Conservation (phyloP, 1,140 invertebrate genomes). For the Drosophila littoralis region DNA sequence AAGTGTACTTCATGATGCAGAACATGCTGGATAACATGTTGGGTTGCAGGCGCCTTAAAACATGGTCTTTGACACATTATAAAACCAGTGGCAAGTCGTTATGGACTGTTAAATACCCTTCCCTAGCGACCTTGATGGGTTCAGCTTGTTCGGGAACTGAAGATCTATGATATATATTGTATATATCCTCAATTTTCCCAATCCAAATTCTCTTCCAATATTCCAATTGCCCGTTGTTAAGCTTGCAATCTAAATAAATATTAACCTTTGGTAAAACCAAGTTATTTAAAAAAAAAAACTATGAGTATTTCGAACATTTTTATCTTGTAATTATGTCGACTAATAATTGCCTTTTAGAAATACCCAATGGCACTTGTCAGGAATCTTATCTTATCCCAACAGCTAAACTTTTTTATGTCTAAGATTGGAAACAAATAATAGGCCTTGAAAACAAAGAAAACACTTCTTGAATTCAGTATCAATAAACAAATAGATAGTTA, state of each 20-base stretch:
- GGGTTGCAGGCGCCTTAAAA: conserved; percentile 22
- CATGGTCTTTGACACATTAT: conserved; percentile 51
- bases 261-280: too few relatives aligned
- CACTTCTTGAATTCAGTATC: not conserved
- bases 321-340: too few relatives aligned
- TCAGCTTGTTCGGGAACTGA: not conserved
- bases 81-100: conserved; percentile 3
- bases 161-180: too few relatives aligned
- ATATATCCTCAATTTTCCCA: too few relatives aligned
- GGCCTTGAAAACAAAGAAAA: too few relatives aligned
- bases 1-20: conserved; percentile 48
- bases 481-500: not conserved
- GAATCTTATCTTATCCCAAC: not conserved
- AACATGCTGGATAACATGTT: conserved; percentile 38
- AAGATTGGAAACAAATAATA: not conserved
- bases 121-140: not conserved
- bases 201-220: too few relatives aligned
- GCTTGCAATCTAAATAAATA: too few relatives aligned
- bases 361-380: not conserved
- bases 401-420: too few relatives aligned
- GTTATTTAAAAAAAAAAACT: too few relatives aligned
- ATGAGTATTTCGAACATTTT: too few relatives aligned
- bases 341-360: not conserved
- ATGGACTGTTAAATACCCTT: conserved; percentile 26
- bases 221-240: too few relatives aligned